Percentiles rank a stretch among this genome's conserved stretches.
Evolutionary conservation across 2,797 vertebrate species (phyloP).

Genomic region (Megalops cyprinoides): DNA sequence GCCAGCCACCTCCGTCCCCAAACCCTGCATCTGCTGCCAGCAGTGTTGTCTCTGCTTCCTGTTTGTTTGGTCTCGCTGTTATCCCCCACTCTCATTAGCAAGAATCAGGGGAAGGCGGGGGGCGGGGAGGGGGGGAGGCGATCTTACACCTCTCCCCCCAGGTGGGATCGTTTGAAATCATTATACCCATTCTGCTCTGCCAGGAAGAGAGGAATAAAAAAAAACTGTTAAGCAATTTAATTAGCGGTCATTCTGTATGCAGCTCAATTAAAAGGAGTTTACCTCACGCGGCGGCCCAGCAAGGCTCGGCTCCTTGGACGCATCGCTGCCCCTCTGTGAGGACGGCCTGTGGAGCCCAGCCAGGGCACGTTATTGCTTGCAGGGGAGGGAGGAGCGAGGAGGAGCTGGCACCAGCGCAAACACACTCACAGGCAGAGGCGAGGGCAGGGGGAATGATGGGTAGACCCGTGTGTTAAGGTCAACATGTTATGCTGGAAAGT

Average conservation of each 20-base stretch:
- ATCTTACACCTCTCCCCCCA: not conserved
- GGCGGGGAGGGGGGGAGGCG: no score
- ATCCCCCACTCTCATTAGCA: not conserved
- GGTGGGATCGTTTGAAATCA: slow-evolving; percentile 26
- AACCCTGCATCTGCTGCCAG: no score
- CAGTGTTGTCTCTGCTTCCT: not conserved
- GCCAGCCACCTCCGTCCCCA: no score
- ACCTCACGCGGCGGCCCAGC: not conserved
- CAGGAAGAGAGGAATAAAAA: slow-evolving; percentile 22
- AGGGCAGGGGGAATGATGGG: no score
- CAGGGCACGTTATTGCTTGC: not conserved
- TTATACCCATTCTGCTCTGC: slow-evolving; percentile 15
- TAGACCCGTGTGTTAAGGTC: not conserved
- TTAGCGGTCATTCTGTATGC: slow-evolving; percentile 15
- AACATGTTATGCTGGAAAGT: not conserved
- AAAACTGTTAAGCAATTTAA: slow-evolving; percentile 31
- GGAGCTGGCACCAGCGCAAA: not conserved
- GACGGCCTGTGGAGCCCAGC: not conserved
- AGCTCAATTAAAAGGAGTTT: slow-evolving; percentile 53
- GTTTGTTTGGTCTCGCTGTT: not conserved
- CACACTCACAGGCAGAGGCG: not conserved
- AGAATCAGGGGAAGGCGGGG: not conserved
- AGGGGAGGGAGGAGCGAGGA: not conserved
- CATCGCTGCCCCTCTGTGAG: not conserved
- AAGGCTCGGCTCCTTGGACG: not conserved